phyloP scores from a whole-genome alignment of 2,797 vertebrate species.

The Sebastes dallii region DNA sequence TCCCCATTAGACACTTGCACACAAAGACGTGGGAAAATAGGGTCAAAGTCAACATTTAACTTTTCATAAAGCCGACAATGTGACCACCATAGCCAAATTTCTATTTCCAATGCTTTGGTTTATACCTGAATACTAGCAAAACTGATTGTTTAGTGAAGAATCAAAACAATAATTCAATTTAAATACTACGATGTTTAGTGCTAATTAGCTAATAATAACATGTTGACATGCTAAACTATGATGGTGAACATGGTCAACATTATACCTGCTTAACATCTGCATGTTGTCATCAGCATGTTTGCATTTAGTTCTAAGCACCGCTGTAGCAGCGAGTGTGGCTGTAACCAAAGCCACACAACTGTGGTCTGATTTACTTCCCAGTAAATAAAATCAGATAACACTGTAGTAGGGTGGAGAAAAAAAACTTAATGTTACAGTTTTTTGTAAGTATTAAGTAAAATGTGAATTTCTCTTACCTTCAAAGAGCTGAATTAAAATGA shows the following conservation, averaged over 20 bases:
- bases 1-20: too few species aligned
- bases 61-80: neutral
- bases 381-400: neutral
- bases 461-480: slow-evolving; percentile 56
- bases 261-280: neutral
- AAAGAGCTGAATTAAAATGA: slow-evolving; percentile 52
- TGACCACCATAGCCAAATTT: neutral
- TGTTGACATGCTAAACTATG: neutral
- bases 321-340: neutral
- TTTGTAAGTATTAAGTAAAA: neutral
- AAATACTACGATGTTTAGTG: neutral
- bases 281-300: neutral
- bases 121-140: neutral
- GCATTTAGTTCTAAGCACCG: neutral
- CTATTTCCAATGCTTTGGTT: neutral
- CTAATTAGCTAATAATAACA: neutral
- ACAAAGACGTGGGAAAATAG: too few species aligned
- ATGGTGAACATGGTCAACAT: neutral
- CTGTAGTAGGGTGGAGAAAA: neutral
- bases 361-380: neutral
- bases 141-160: neutral
- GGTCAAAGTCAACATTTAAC: too few species aligned
- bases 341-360: neutral
- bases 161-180: neutral
- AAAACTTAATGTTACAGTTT: neutral